Base-by-base conservation (phyloP, 2,797 vertebrate species). In the Salmo trutta region DNA sequence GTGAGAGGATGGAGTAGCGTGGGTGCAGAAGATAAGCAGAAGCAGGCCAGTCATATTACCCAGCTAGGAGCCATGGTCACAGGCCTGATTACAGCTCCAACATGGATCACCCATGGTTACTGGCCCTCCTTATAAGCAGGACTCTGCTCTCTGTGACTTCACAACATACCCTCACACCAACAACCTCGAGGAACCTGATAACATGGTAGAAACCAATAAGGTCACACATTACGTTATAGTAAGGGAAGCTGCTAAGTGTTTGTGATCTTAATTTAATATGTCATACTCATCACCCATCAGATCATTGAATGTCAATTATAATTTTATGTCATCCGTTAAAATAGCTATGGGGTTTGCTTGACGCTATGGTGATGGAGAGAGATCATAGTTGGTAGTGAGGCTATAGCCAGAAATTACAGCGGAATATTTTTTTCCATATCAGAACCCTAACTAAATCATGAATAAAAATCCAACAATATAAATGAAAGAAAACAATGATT, bases 51-150 rank as follows among this genome's bases (percentile, higher is more conserved):
- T 85, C 79, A 78, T 80, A 82, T 78, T 82, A 75, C 83, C 89
- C 78, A 87, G 62, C 77, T 77, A 62, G 74, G 88, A 92, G 91
- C 89, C 87, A 86, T 91, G 91, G 91, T 89, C 92, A 84, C 73
- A 83, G 79, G 79, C 74, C 90, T 92, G 91, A 93, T 92, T 91
- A 90, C 81, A 81, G 75, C 80, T 79, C 24, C 59, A 64, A 12
- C 8, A 3, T 24, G 59, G 59, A 64, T 19, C 79, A 82, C 79
- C 79, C 75, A 65, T 79, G 71, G 75, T 83, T 78, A 24, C 19
- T 62, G 16, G 77, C 85, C 73, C 56, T 73, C 78, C 86, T 84
- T 67, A 83, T 78, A 86, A 85, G 90, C 81, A 78, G 82, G 83
- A 52, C 75, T 77, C 80, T 24, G 17, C 76, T 69, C 74, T 73